phyloP scores from a whole-genome alignment of 2,888 invertebrate genomes.

The Andrena hattorfiana region DNA sequence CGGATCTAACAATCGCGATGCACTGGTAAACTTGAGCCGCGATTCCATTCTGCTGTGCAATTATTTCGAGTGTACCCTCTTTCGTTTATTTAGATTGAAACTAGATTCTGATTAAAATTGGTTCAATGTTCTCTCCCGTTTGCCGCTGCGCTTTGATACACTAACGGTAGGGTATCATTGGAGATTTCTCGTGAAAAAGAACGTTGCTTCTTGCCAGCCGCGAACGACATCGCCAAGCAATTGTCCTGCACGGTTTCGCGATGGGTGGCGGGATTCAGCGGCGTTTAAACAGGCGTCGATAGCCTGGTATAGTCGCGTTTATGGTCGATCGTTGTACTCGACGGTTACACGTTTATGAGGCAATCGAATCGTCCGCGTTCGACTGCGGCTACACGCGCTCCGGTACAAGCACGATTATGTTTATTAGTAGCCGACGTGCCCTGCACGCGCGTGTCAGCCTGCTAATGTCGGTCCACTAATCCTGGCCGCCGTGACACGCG shows the following conservation, averaged over 20 bases:
- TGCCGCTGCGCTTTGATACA: too few relatives aligned
- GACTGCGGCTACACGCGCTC: conserved; percentile 42
- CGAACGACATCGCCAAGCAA: conserved; percentile 7
- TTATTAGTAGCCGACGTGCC: conserved; percentile 53
- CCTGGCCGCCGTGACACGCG: conserved; percentile 21
- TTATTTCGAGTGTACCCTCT: too few relatives aligned
- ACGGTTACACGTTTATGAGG: conserved; percentile 39
- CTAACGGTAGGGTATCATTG: too few relatives aligned
- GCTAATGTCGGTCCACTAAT: conserved; percentile 46
- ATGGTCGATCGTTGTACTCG: conserved; percentile 30
- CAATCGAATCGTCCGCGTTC: conserved; percentile 61
- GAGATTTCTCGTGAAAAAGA: not conserved
- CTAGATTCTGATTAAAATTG: not conserved
- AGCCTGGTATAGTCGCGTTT: conserved; percentile 28
- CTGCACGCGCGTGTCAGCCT: conserved; percentile 26
- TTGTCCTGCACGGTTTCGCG: conserved; percentile 15
- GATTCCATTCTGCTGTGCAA: too few relatives aligned
- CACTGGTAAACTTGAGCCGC: not conserved
- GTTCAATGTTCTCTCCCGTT: not conserved
- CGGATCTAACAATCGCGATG: not conserved
- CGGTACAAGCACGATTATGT: conserved; percentile 62
- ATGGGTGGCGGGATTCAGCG: not conserved
- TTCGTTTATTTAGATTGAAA: not conserved
- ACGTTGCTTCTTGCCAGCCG: not conserved
- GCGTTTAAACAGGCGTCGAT: conserved; percentile 18